Conservation (phyloP, 2,113 vertebrate genomes). For the Athene noctua region DNA sequence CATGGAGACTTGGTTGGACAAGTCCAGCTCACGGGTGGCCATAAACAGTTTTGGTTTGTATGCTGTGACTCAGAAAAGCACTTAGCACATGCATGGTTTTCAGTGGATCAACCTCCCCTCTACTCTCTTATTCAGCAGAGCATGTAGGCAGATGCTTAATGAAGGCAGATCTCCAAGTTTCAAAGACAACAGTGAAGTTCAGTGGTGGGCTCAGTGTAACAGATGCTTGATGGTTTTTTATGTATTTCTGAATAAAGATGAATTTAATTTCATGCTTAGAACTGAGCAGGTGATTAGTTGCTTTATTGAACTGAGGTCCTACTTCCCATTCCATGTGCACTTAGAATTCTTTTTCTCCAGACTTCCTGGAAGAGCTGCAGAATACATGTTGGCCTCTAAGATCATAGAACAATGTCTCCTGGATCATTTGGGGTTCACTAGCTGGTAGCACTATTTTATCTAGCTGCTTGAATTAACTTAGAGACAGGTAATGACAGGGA, state of each 20-base stretch:
- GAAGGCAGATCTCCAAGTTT: conserved; percentile 5
- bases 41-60: neutral
- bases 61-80: neutral
- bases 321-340: neutral
- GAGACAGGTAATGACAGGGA: neutral
- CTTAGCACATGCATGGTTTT: neutral
- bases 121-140: neutral
- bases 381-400: neutral
- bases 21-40: neutral
- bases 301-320: neutral
- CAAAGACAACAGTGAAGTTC: neutral
- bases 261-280: conserved; percentile 4
- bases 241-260: neutral
- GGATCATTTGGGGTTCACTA: neutral
- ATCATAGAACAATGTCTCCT: neutral
- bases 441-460: neutral
- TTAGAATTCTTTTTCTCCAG: neutral
- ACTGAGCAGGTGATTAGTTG: neutral
- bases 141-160: neutral
- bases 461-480: neutral
- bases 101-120: neutral
- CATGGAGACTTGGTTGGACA: neutral
- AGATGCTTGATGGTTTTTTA: neutral
- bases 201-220: neutral
- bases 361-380: conserved; percentile 7